A percentile compares a stretch with the other conserved stretches of the same genome.
Evolutionary conservation across 2,888 invertebrate species (phyloP).

Genomic region (Cybosia mesomella): DNA sequence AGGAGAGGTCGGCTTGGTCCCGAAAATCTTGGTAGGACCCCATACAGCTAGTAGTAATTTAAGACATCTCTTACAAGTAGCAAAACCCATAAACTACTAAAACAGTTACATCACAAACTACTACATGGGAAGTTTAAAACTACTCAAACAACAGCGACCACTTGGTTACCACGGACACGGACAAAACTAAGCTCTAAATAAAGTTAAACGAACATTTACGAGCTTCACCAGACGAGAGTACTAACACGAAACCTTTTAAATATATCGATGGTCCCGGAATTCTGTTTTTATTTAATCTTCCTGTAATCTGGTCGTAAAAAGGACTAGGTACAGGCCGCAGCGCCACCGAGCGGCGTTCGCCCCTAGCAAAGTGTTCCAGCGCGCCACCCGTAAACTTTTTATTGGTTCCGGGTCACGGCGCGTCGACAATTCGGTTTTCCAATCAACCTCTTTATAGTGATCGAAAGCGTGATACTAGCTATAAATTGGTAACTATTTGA

Average conservation of each 20-base stretch:
- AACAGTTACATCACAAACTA: slow-evolving; percentile 47
- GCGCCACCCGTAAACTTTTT: slow-evolving; percentile 75
- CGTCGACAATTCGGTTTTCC: slow-evolving; percentile 75
- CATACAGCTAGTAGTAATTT: too few species aligned
- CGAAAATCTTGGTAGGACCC: too few species aligned
- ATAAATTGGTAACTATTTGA: slow-evolving; percentile 49
- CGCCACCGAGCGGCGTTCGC: slow-evolving; percentile 41
- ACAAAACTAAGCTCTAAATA: slow-evolving; percentile 50
- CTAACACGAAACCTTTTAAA: slow-evolving; percentile 52
- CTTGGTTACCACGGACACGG: slow-evolving; percentile 39
- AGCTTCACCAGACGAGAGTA: slow-evolving; percentile 39
- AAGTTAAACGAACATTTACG: slow-evolving; percentile 52
- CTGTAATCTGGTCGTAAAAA: slow-evolving; percentile 64
- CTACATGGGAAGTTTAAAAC: slow-evolving; percentile 44
- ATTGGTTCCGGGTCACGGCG: slow-evolving; percentile 77
- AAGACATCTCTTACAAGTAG: slow-evolving; percentile 8
- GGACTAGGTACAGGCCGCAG: slow-evolving; percentile 36
- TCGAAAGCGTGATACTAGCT: slow-evolving; percentile 62
- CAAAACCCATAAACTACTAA: slow-evolving; percentile 44
- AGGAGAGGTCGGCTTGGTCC: too few species aligned
- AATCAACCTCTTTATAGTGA: slow-evolving; percentile 77
- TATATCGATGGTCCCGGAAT: slow-evolving; percentile 42
- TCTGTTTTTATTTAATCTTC: slow-evolving; percentile 64
- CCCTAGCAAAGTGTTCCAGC: slow-evolving; percentile 50
- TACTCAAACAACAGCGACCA: slow-evolving; percentile 38